phyloP scores from a whole-genome alignment of 1,140 invertebrate genomes.

The Anthonomus grandis region DNA sequence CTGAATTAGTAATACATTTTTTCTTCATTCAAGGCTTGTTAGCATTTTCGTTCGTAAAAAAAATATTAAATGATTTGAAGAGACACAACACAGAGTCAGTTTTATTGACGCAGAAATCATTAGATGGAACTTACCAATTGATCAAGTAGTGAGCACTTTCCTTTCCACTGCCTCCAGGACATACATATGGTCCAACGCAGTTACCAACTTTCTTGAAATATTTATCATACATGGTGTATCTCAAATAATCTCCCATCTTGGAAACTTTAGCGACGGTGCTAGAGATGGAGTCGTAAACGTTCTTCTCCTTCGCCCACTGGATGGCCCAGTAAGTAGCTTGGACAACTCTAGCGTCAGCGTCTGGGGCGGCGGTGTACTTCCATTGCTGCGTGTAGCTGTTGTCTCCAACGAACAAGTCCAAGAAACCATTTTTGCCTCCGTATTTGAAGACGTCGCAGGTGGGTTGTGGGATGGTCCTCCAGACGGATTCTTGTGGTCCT shows the following conservation, averaged over 20 bases:
- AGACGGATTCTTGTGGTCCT: slow-evolving; percentile 27
- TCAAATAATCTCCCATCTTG: slow-evolving; percentile 28
- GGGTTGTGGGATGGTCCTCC: slow-evolving; percentile 29
- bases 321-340: slow-evolving; percentile 29
- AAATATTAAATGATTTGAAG: too few relatives aligned
- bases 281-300: slow-evolving; percentile 6
- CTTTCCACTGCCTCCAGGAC: slow-evolving; percentile 19
- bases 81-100: too few relatives aligned
- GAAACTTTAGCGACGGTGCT: slow-evolving; percentile 20
- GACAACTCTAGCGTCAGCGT: slow-evolving; percentile 28
- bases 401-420: slow-evolving; percentile 18
- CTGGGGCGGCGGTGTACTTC: slow-evolving; percentile 28
- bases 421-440: slow-evolving; percentile 24
- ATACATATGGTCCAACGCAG: slow-evolving; percentile 11
- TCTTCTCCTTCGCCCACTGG: slow-evolving; percentile 27
- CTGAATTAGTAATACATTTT: not conserved
- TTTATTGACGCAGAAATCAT: too few relatives aligned
- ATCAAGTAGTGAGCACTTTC: slow-evolving; percentile 29
- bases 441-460: slow-evolving; percentile 29
- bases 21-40: too few relatives aligned
- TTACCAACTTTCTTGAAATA: slow-evolving; percentile 26
- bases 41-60: too few relatives aligned
- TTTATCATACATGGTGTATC: slow-evolving; percentile 28
- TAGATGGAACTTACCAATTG: slow-evolving; percentile 8
- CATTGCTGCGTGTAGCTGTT: slow-evolving; percentile 22